These are phyloP conservation scores for Panonychus citri DNA, from an alignment of 1,140 invertebrate genomes.

Conservation along the genomic window DNA sequence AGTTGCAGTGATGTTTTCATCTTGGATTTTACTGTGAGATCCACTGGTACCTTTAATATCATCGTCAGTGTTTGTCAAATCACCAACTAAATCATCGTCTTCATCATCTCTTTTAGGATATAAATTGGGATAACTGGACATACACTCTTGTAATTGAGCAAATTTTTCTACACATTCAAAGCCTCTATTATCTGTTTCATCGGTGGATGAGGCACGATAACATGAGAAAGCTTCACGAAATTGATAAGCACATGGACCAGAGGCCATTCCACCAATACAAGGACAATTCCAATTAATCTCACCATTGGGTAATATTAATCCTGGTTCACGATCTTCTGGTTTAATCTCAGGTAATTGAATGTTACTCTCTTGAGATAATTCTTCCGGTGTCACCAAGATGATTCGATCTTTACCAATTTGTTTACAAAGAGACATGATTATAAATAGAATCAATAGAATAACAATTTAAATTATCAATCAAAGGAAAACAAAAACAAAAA, in stretches of 20 bases:
- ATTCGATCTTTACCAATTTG: constrained; percentile 48
- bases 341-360: constrained; percentile 38
- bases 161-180: constrained; percentile 75
- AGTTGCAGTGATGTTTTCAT: no score
- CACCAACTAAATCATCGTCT: constrained; percentile 9
- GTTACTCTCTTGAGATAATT: constrained; percentile 38
- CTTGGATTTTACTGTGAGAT: no score
- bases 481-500: no score
- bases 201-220: constrained; percentile 53
- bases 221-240: constrained; percentile 84
- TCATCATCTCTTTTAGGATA: constrained; percentile 37
- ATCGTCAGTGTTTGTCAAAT: neutral
- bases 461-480: no score
- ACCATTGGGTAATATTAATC: constrained; percentile 59
- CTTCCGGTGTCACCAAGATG: constrained; percentile 56
- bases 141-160: constrained; percentile 74
- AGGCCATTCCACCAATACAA: constrained; percentile 81
- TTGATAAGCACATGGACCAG: constrained; percentile 73
- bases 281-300: constrained; percentile 93
- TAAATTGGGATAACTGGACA: constrained; percentile 60
- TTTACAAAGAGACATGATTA: constrained; percentile 7
- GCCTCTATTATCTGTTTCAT: constrained; percentile 41
- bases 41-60: no score
- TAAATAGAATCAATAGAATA: no score
- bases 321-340: constrained; percentile 29